A percentile compares a stretch with the other conserved stretches of the same genome.
phyloP scores from a whole-genome alignment of 2,888 invertebrate species.

The Kryphioiulus occultus region DNA sequence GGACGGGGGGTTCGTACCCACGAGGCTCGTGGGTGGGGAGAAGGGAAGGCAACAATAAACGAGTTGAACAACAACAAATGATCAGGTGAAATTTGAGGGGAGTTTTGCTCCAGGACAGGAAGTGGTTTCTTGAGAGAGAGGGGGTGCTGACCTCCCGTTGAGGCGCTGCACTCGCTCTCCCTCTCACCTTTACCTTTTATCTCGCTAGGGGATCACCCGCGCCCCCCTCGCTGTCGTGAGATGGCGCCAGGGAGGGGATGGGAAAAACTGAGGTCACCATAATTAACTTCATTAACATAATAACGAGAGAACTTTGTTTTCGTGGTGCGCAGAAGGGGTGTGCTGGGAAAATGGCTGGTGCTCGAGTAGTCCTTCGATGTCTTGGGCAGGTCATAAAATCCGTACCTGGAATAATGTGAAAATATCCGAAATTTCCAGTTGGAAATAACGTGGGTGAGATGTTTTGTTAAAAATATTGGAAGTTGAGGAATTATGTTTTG shows the following conservation, averaged over 20 bases:
- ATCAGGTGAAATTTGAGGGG: conserved; percentile 33
- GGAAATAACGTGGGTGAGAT: too few species aligned
- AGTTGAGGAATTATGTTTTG: too few species aligned
- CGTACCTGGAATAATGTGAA: too few species aligned
- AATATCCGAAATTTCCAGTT: too few species aligned
- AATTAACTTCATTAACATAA: conserved; percentile 35
- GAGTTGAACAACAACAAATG: conserved; percentile 37
- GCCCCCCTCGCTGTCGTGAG: not conserved
- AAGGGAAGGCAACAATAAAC: not conserved
- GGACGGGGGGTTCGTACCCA: not conserved
- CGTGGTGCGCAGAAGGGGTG: not conserved
- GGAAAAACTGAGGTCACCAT: conserved; percentile 10
- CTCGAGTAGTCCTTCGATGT: not conserved
- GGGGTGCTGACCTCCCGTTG: conserved; percentile 41
- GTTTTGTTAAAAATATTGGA: too few species aligned
- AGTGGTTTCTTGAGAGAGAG: conserved; percentile 44
- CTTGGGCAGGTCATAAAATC: too few species aligned
- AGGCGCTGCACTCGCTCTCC: conserved; percentile 39
- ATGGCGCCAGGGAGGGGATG: conserved; percentile 1
- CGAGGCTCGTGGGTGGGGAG: conserved; percentile 26
- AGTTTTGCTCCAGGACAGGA: conserved; percentile 48
- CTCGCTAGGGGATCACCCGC: not conserved
- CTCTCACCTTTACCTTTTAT: conserved; percentile 37
- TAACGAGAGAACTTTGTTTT: conserved; percentile 30
- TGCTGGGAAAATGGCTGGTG: not conserved